These are phyloP conservation scores for Agrotis clavis DNA, from an alignment of 2,888 invertebrate genomes.

Conservation along the genomic window DNA sequence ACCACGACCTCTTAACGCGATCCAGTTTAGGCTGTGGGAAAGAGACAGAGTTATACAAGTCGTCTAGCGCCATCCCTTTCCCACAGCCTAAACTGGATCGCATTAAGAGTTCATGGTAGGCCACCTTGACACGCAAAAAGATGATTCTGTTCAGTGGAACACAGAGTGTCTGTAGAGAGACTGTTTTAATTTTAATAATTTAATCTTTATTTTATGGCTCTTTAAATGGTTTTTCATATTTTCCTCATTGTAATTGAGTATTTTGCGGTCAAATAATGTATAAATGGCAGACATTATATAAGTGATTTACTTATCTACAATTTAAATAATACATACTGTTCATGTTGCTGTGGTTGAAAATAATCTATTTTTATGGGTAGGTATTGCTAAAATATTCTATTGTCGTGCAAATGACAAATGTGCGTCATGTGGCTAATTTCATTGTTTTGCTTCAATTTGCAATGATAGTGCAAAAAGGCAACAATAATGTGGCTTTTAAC, in stretches of 20 bases:
- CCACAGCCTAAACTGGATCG: no score
- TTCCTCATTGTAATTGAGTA: not conserved
- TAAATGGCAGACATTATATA: not conserved
- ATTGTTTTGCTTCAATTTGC: not conserved
- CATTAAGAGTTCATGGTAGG: no score
- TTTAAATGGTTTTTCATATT: not conserved
- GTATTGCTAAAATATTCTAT: not conserved
- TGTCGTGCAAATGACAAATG: not conserved
- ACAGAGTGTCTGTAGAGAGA: no score
- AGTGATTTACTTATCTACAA: constrained; percentile 13
- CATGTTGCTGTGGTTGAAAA: constrained; percentile 42
- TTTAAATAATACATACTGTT: constrained; percentile 3
- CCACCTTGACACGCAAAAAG: no score
- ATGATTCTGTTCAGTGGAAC: no score
- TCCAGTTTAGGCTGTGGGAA: no score
- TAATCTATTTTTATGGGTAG: not conserved
- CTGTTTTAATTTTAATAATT: not conserved
- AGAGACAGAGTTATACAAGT: no score
- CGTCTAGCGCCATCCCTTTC: no score
- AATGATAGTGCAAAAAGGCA: not conserved
- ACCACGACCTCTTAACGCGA: no score
- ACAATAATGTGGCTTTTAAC: not conserved
- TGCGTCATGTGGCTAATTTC: not conserved
- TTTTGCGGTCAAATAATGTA: constrained; percentile 49
- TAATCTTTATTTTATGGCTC: not conserved